Evolutionary conservation across 2,797 vertebrate genomes (phyloP), one percentile per base, ranked within the genome.

Genomic region (Nannoperca australis): DNA sequence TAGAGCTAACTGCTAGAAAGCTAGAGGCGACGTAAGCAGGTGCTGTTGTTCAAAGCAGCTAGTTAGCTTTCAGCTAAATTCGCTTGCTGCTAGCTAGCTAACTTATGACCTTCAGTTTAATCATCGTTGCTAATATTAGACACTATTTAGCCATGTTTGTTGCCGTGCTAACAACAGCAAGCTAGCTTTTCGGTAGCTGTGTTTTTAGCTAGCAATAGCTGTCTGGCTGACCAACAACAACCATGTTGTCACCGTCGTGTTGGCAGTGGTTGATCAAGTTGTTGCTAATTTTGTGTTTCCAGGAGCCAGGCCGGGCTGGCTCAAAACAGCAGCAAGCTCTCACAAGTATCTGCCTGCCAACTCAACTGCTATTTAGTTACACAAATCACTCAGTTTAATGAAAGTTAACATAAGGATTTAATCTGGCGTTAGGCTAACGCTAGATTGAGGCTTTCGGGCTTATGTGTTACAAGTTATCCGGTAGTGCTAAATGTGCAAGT

Each of bases 41-140:
- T 91, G 87, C 81, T 92, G 92, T 92, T 92, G 85, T 91, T 90
- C 77, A 50, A 68, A 87, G 64, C 82, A 17, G 89, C 85, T 86
- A 72, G 79, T 72, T 92, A 88, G 91, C 91, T 77, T 7, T n/a
- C 13, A 9, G 91, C 84, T 89, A 84, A 84, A 62, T 9, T 67
- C 14, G 40, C 42, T 24, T n/a, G 42, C 59, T 49, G 69, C 45
- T 13, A 66, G 82, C 59, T 76, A 79, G 89, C 90, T 87, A 79
- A 78, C 82, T 83, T 73, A 6, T 91, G 92, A 94, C 92, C 93
- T 93, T 93, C 91, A 92, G 40, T 91, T 53, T 42, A 73, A 38
- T 60, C 47, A 1, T n/a, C 34, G 38, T 10, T 40, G 83, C 70
- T 84, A 63, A 83, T 87, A 86, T 81, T 81, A 81, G 44, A 85